A percentile compares a stretch with the other conserved stretches of the same genome.
Evolutionary conservation across 2,888 invertebrate genomes (phyloP).

Genomic region (Hedya salicella): DNA sequence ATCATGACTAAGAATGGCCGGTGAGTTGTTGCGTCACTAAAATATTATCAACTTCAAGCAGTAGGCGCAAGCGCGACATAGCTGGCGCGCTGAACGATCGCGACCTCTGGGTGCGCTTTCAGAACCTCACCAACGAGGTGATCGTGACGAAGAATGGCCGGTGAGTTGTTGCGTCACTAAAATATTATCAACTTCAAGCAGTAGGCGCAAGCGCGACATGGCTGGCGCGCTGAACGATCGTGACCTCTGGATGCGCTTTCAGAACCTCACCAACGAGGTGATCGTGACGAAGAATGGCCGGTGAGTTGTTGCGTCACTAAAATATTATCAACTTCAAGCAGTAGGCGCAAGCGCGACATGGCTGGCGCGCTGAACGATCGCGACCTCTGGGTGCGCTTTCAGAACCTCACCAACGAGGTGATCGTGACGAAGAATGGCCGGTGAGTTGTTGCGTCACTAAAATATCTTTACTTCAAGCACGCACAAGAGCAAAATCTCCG

Average conservation of each 20-base stretch:
- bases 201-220: too few species aligned
- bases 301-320: too few species aligned
- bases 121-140: slow-evolving; percentile 98
- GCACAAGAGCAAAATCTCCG: slow-evolving; percentile 89
- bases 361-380: slow-evolving; percentile 93
- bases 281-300: too few species aligned
- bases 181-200: background rate
- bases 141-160: slow-evolving; percentile 99
- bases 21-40: slow-evolving; percentile 74
- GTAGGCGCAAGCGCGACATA: too few species aligned
- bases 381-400: slow-evolving; percentile 97
- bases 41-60: too few species aligned
- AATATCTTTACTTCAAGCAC: slow-evolving; percentile 89
- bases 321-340: too few species aligned
- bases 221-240: too few species aligned
- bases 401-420: slow-evolving; percentile 99
- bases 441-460: slow-evolving; percentile 80
- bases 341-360: slow-evolving; percentile 79
- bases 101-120: slow-evolving; percentile 97
- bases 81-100: slow-evolving; percentile 89
- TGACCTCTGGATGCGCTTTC: too few species aligned
- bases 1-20: background rate
- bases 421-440: slow-evolving; percentile 99
- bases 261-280: too few species aligned
- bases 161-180: slow-evolving; percentile 78